Base-by-base conservation (phyloP, 1,140 invertebrate species). In the Ceratoteleas bidentatus region DNA sequence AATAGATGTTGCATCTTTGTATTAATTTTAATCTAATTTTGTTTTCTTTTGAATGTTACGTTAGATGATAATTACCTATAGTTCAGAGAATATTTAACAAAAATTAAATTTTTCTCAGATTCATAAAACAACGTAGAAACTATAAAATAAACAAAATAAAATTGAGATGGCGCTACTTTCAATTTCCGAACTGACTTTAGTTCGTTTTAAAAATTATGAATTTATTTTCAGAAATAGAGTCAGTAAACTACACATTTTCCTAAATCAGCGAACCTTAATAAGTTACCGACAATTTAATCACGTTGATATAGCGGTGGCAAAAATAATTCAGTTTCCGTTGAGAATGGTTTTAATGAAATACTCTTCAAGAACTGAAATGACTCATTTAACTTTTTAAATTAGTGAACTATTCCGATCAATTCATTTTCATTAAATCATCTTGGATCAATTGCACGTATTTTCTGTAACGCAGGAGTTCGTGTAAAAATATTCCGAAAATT, bases 381-480 rank as follows among this genome's bases (percentile, higher is more conserved):
- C 75, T 86, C 76, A 85, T 84, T 84, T 80, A 87, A 87, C 82
- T 85, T 87, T 80, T 78, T 85, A 85, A 85, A 84, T 85, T 86
- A 72, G 52, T 65, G 34, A 72, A 76, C 24, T 52, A 14, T 58
- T 53, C 10, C 13, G 43, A 61, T 68, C 47, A 61, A 61, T 76
- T 54, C 52, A 33, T 57, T 65, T 54, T 45, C 16, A 60, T 76
- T 76, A 53, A 47, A 64, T 56, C 8, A 60, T 58, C 52, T 69
- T 43, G n/a, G 40, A 43, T 43, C 40, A 43, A n/a, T 24, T 24
- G 24, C 24, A 4, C 24, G 24, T 24, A 24, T 24, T 24, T 24
- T 24, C 24, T 24, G 24, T 24, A 24, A 24, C 24, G 4, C 1
- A 24, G 24, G 24, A 24, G 24, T 24, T 24, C 24, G 24, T 1